Conservation (phyloP, 1,140 invertebrate species). For the Proales similis region DNA sequence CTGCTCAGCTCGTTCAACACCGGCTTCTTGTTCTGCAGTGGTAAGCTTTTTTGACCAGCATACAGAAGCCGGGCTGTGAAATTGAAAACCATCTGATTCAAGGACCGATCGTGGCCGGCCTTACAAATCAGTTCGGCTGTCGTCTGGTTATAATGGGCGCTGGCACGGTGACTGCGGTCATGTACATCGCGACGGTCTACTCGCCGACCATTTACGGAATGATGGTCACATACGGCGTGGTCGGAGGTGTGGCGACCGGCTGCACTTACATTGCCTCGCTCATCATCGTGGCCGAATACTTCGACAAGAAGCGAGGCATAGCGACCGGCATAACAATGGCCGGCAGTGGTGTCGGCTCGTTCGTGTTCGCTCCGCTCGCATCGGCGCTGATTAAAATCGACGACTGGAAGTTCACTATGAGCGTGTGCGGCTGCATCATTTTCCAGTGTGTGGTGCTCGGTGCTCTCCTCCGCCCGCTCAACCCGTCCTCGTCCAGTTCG, state of each 20-base stretch:
- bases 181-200: constrained; percentile 70
- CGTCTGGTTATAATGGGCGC: constrained; percentile 76
- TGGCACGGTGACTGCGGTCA: constrained; percentile 64
- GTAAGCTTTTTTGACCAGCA: too few relatives aligned
- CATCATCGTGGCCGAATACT: constrained; percentile 82
- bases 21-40: constrained; percentile 33
- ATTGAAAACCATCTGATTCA: too few relatives aligned
- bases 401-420: constrained; percentile 44
- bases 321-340: constrained; percentile 73
- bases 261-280: constrained; percentile 58
- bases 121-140: constrained; percentile 78
- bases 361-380: constrained; percentile 46
- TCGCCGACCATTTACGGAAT: constrained; percentile 68
- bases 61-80: too few relatives aligned
- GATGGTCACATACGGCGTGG: constrained; percentile 69
- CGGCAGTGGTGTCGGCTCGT: constrained; percentile 49
- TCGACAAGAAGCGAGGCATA: constrained; percentile 78
- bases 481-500: not conserved
- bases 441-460: constrained; percentile 25
- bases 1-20: constrained; percentile 20
- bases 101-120: constrained; percentile 81
- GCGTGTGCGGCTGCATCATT: constrained; percentile 15
- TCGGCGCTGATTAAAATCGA: constrained; percentile 43
- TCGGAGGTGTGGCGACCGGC: constrained; percentile 59
- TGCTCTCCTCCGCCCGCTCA: constrained; percentile 16